Evolutionary conservation across 2,888 invertebrate genomes (phyloP).

Genomic region (Dioctria linearis): DNA sequence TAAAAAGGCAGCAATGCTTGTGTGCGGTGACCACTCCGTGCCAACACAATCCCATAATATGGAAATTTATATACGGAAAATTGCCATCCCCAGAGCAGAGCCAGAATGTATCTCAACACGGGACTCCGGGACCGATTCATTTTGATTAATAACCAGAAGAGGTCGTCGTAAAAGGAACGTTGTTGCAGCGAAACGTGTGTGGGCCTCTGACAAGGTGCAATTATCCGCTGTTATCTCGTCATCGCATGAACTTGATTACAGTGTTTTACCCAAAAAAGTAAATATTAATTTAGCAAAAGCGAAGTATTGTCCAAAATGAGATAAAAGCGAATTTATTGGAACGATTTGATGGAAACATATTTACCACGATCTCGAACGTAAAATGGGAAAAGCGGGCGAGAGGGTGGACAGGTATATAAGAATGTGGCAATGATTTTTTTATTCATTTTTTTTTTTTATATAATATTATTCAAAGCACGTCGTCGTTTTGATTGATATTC

Average conservation of each 20-base stretch:
- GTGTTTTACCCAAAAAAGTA: constrained; percentile 68
- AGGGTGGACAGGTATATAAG: no score
- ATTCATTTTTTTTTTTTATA: background rate
- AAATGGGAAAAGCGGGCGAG: background rate
- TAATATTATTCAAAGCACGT: constrained; percentile 30
- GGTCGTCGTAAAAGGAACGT: constrained; percentile 57
- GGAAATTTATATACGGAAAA: constrained; percentile 34
- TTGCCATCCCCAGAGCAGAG: constrained; percentile 27
- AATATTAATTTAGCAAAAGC: constrained; percentile 66
- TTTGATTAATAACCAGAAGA: constrained; percentile 40
- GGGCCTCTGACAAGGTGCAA: constrained; percentile 69
- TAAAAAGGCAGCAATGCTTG: background rate
- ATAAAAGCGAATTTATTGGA: constrained; percentile 35
- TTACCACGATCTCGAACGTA: background rate
- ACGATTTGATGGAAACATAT: constrained; percentile 2
- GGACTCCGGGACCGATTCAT: constrained; percentile 2
- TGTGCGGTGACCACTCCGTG: background rate
- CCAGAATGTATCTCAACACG: background rate
- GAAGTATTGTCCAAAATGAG: constrained; percentile 37
- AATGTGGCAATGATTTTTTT: background rate
- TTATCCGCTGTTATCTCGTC: constrained; percentile 71
- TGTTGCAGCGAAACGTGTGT: constrained; percentile 60
- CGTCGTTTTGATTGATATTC: constrained; percentile 52
- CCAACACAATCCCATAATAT: constrained; percentile 1
- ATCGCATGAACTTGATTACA: constrained; percentile 66